Base-by-base conservation (phyloP, 37 sponge, comb jelly and placozoan species). In the Cladorhizidae sp. region DNA sequence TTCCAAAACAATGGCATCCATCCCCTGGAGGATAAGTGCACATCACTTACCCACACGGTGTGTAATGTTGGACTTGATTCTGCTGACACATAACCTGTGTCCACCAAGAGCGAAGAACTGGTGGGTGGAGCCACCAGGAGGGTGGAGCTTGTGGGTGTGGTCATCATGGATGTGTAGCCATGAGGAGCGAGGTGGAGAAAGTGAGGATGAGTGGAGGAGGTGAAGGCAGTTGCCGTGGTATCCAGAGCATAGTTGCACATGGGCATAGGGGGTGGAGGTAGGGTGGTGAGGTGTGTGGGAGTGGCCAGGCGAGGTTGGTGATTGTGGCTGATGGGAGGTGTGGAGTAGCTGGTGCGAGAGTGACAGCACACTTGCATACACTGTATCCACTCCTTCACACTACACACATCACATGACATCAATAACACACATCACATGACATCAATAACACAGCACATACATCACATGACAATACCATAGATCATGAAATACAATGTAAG, bases 51-150 rank as follows among this genome's bases (percentile, higher is more conserved):
- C 65, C 35, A 38, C 21, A 18, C 25, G 63, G 64, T 28, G 37
- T 57, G 57, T 2, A 40, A 49, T 20, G 77, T 54, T 21, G 87
- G 87, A 49, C 87, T 86, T 17, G 87, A 75, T 33, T 86, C 87
- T 6, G 75, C 87, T 40, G 87, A 86, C 6, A 74, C 87, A 64
- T 86, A 86, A 23, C 87, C 87, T 23, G 74, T 79, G 58, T 86
- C 87, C 61, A 80, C 40, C 41, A 36, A 39, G 33, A 55, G 11
- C n/a, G 55, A 41, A 3, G 74, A 33, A 56, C 22, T 39, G 23
- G 67, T 32, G 33, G 67, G 31, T 65, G 67, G 67, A 14, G 59
- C 59, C 59, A 58, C 67, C 32, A 65, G 12, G 31, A 33, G 32
- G 26, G 49, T 45, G 49, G 67, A 43, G 43, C 2, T 41, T 18